Percentiles rank a stretch among this genome's conserved stretches.
Evolutionary conservation across 1,140 invertebrate genomes (phyloP).

Genomic region (Drosophila micromelanica): DNA sequence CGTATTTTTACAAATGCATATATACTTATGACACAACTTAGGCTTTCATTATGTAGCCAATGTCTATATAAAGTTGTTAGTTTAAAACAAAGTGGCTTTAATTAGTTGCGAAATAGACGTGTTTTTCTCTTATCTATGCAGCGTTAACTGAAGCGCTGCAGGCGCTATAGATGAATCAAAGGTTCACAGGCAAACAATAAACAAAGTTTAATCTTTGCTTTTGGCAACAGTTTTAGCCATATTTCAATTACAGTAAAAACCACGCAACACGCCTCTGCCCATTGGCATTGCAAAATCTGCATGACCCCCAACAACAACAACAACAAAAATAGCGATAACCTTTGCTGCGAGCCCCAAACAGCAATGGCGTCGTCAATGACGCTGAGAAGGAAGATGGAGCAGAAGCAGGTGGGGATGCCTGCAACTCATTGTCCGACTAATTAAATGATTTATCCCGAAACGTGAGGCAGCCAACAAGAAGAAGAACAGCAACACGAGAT

Average conservation of each 20-base stretch:
- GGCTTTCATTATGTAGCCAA: conserved; percentile 22
- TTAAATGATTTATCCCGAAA: conserved; percentile 83
- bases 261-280: conserved; percentile 54
- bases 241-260: conserved; percentile 68
- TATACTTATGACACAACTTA: not conserved
- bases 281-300: conserved; percentile 21
- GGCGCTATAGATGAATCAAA: conserved; percentile 12
- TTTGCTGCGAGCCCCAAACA: conserved; percentile 47
- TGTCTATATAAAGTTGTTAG: conserved; percentile 36
- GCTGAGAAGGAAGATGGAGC: conserved; percentile 1
- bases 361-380: conserved; percentile 46
- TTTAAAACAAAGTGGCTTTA: conserved; percentile 57
- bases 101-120: conserved; percentile 56
- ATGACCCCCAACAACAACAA: conserved; percentile 17
- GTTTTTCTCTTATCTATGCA: not conserved
- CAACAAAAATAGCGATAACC: conserved; percentile 61
- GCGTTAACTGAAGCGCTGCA: not conserved
- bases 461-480: conserved; percentile 66
- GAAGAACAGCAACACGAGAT: conserved; percentile 25
- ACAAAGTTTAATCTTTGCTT: conserved; percentile 50
- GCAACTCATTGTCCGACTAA: conserved; percentile 77
- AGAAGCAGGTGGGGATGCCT: conserved; percentile 15
- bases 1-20: not conserved
- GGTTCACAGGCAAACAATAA: conserved; percentile 43
- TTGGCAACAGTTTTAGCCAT: conserved; percentile 48